Evolutionary conservation across 2,888 invertebrate species (phyloP).

Genomic region (Scaptomyza tumidula): DNA sequence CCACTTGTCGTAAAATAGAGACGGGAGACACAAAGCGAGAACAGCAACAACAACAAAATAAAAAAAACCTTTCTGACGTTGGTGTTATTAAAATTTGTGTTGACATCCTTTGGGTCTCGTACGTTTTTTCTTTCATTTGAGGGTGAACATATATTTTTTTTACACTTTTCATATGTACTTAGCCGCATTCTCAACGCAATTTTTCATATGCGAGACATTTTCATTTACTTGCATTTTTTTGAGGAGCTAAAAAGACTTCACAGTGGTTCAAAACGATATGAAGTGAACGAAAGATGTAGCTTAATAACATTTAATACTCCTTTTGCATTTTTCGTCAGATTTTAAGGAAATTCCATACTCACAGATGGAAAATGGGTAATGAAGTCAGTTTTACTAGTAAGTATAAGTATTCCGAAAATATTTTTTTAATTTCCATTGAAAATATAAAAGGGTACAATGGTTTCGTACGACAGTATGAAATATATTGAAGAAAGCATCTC

Average conservation of each 20-base stretch:
- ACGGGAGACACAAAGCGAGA: slow-evolving; percentile 37
- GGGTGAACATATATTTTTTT: slow-evolving; percentile 21
- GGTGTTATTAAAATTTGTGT: slow-evolving; percentile 77
- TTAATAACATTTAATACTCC: too few species aligned
- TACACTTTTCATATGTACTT: slow-evolving; percentile 51
- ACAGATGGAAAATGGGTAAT: too few species aligned
- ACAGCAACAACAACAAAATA: slow-evolving; percentile 24
- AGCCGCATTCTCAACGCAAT: slow-evolving; percentile 58
- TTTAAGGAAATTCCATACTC: neutral
- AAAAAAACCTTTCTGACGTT: slow-evolving; percentile 34
- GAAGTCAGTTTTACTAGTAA: too few species aligned
- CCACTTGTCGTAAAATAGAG: slow-evolving; percentile 51
- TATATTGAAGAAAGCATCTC: too few species aligned
- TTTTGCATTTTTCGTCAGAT: neutral
- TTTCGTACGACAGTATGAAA: too few species aligned
- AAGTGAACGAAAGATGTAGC: neutral
- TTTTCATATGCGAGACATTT: slow-evolving; percentile 58
- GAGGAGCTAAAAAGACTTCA: slow-evolving; percentile 19
- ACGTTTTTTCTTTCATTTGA: slow-evolving; percentile 15
- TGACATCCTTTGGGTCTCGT: slow-evolving; percentile 64
- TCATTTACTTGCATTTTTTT: slow-evolving; percentile 50
- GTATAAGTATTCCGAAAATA: too few species aligned
- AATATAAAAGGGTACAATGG: too few species aligned
- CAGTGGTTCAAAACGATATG: slow-evolving; percentile 11
- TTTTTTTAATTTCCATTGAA: too few species aligned